These are phyloP conservation scores for Danionella cerebrum DNA, from an alignment of 2,113 vertebrate species.

Conservation along the genomic window DNA sequence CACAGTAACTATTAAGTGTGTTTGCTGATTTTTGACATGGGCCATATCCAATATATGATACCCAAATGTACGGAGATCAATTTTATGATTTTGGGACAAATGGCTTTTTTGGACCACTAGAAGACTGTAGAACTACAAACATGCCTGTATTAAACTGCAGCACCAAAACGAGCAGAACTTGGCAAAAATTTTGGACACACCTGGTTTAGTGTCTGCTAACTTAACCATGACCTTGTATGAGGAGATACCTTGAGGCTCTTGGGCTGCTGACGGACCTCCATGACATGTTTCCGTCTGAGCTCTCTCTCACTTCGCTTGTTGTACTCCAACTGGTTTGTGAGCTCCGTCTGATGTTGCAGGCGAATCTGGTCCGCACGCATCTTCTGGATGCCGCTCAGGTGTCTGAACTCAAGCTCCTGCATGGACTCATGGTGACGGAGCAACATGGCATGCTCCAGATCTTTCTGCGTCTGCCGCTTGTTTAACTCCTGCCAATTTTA, in stretches of 20 bases:
- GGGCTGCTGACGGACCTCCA: slow-evolving; percentile 98
- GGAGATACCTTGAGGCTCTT: slow-evolving; percentile 92
- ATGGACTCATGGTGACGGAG: slow-evolving; percentile 96
- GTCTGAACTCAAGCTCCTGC: slow-evolving; percentile 97
- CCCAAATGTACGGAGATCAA: no score
- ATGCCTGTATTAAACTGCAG: no score
- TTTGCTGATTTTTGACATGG: no score
- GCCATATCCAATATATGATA: no score
- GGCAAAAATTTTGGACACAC: no score
- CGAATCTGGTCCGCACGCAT: slow-evolving; percentile 90
- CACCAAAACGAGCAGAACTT: no score
- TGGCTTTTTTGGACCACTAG: no score
- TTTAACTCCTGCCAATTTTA: slow-evolving; percentile 78
- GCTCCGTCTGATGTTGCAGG: slow-evolving; percentile 95
- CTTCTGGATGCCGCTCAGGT: slow-evolving; percentile 91
- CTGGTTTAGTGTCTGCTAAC: neutral
- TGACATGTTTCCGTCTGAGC: slow-evolving; percentile 90
- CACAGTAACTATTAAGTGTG: no score
- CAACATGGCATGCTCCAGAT: slow-evolving; percentile 96
- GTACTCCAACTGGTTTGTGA: slow-evolving; percentile 98
- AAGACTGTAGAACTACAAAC: no score
- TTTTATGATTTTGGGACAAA: no score
- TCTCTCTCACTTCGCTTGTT: slow-evolving; percentile 96
- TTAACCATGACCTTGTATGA: neutral
- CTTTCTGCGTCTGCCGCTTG: slow-evolving; percentile 96